Evolutionary conservation across 2,113 vertebrate genomes (phyloP).

Genomic region (Eurypyga helias): DNA sequence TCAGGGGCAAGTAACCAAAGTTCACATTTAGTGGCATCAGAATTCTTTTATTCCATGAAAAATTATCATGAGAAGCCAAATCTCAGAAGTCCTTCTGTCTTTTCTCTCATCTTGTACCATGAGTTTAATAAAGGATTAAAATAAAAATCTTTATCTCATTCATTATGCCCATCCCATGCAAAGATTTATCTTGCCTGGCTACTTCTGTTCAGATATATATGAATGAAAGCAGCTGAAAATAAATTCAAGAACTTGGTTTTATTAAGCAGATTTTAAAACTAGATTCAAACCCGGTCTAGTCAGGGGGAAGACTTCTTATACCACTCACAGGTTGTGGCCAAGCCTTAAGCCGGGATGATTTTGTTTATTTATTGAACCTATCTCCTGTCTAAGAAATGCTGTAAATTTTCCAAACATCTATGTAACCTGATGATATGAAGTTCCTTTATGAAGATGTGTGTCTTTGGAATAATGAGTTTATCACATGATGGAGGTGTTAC

Average conservation of each 20-base stretch:
- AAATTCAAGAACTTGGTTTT: not conserved
- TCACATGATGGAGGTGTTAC: conserved; percentile 25
- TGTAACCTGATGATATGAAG: not conserved
- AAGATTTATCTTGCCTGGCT: not conserved
- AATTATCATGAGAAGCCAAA: not conserved
- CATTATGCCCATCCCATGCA: not conserved
- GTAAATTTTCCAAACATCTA: not conserved
- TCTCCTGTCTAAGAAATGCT: not conserved
- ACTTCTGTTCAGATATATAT: not conserved
- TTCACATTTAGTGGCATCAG: not conserved
- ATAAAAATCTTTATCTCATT: not conserved
- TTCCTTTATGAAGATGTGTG: conserved; percentile 13
- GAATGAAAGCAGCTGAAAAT: not conserved
- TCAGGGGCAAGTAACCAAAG: not conserved
- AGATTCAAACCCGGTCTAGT: not conserved
- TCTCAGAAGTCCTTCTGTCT: not conserved
- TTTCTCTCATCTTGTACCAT: not conserved
- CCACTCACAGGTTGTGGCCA: not conserved
- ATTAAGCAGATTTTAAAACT: not conserved
- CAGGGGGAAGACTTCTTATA: not conserved
- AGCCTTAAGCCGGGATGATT: not conserved
- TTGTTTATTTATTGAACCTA: not conserved
- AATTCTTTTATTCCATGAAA: not conserved
- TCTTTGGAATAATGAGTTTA: conserved; percentile 26
- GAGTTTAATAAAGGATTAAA: not conserved